Conservation (phyloP, 2,888 invertebrate species). For the Tenthredo amoena region DNA sequence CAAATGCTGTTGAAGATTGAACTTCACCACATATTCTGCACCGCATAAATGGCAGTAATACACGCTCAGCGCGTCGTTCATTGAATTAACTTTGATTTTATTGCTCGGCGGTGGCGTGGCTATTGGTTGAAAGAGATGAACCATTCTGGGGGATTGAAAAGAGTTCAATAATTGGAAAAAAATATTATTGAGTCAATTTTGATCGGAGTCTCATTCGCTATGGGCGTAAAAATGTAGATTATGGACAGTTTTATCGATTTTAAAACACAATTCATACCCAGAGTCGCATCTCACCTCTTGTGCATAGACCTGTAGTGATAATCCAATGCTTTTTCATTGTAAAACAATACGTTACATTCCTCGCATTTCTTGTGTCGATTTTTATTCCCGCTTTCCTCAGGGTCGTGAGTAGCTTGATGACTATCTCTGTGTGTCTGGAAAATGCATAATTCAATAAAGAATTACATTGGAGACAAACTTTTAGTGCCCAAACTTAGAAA, state of each 20-base stretch:
- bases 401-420: conserved; percentile 80
- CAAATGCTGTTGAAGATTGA: conserved; percentile 81
- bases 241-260: neutral
- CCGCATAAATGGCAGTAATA: conserved; percentile 83
- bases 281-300: conserved; percentile 72
- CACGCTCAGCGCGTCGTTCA: conserved; percentile 79
- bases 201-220: neutral
- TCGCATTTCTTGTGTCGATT: conserved; percentile 78
- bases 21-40: conserved; percentile 84
- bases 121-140: conserved; percentile 77
- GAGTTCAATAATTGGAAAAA: neutral
- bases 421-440: conserved; percentile 81
- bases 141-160: conserved; percentile 69
- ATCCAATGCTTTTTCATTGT: conserved; percentile 80
- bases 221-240: neutral
- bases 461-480: neutral
- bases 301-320: conserved; percentile 81
- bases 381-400: conserved; percentile 64
- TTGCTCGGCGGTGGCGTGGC: conserved; percentile 80
- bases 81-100: conserved; percentile 80
- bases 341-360: conserved; percentile 81
- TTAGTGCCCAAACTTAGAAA: neutral
- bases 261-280: neutral
- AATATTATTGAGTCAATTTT: neutral
- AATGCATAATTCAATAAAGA: conserved; percentile 34